A percentile compares a stretch with the other conserved stretches of the same genome.
These are phyloP conservation scores for Hemibagrus guttatus DNA, from an alignment of 2,797 vertebrate genomes.

Conservation along the genomic window DNA sequence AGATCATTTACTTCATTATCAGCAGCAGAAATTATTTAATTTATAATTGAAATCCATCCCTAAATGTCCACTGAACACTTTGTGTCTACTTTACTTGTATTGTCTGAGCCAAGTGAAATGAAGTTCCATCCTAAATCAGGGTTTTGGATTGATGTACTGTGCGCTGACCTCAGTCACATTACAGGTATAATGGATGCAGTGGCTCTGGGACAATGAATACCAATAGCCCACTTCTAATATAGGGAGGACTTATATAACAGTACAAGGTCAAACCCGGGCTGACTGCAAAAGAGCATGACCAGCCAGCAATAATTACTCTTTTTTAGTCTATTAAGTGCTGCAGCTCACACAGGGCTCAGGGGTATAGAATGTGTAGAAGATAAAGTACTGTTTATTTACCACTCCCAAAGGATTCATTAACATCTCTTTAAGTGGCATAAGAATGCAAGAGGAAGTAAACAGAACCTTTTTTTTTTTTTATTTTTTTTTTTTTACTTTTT, in stretches of 20 bases:
- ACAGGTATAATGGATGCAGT: conserved; percentile 53
- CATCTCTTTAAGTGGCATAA: conserved; percentile 78
- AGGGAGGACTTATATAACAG: conserved; percentile 72
- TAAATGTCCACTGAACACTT: background rate
- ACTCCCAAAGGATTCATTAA: conserved; percentile 87
- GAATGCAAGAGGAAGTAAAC: conserved; percentile 46
- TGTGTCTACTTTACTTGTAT: background rate
- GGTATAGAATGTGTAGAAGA: conserved; percentile 84
- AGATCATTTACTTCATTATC: background rate
- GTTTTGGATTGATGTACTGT: conserved; percentile 38
- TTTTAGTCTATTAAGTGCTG: conserved; percentile 87
- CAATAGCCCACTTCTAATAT: conserved; percentile 48
- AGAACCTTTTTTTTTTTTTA: background rate
- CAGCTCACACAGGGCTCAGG: conserved; percentile 82
- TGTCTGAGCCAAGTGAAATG: background rate
- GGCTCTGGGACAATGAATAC: conserved; percentile 50
- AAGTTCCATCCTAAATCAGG: conserved; percentile 12
- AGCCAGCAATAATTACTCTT: conserved; percentile 85
- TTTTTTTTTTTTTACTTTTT: background rate
- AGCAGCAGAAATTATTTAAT: background rate
- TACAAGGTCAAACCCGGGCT: conserved; percentile 83
- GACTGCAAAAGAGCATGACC: conserved; percentile 74
- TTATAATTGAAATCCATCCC: background rate
- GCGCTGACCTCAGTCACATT: conserved; percentile 46
- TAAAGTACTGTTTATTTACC: conserved; percentile 90